Percentiles rank a stretch among this genome's conserved stretches.
These are phyloP conservation scores for Stichodactyla helianthus DNA, from an alignment of 64 coral and sea anemone species.

Conservation along the genomic window DNA sequence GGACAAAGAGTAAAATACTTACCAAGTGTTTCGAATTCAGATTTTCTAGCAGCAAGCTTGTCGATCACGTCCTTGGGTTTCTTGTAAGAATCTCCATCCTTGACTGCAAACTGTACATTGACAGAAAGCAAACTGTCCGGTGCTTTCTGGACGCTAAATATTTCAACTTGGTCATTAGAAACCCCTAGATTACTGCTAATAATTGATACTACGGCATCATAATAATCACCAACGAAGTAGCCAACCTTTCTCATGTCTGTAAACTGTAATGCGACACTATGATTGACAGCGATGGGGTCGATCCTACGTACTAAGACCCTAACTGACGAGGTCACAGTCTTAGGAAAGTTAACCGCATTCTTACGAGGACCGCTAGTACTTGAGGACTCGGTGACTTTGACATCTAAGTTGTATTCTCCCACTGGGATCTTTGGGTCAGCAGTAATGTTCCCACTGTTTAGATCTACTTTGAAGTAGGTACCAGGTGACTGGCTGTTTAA, in stretches of 20 bases:
- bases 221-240: conserved; percentile 64
- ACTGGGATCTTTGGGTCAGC: conserved; percentile 39
- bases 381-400: conserved; percentile 27
- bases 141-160: conserved; percentile 82
- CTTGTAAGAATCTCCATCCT: conserved; percentile 3
- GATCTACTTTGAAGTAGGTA: conserved; percentile 38
- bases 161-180: conserved; percentile 8
- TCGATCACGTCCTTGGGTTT: conserved; percentile 31
- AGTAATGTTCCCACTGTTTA: conserved; percentile 50
- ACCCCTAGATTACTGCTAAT: conserved; percentile 34
- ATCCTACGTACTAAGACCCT: conserved; percentile 55
- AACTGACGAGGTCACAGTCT: conserved; percentile 54
- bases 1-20: background rate
- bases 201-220: background rate
- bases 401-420: conserved; percentile 30
- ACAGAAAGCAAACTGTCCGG: conserved; percentile 24
- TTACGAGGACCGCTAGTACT: background rate
- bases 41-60: conserved; percentile 6
- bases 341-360: conserved; percentile 44
- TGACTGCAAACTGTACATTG: conserved; percentile 36
- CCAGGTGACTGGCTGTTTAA: conserved; percentile 29
- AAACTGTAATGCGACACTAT: conserved; percentile 85
- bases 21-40: conserved; percentile 23
- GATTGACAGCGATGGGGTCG: conserved; percentile 40
- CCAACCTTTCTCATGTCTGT: conserved; percentile 54